phyloP scores from a whole-genome alignment of 2,797 vertebrate species.

The Catostomus latipinnis region DNA sequence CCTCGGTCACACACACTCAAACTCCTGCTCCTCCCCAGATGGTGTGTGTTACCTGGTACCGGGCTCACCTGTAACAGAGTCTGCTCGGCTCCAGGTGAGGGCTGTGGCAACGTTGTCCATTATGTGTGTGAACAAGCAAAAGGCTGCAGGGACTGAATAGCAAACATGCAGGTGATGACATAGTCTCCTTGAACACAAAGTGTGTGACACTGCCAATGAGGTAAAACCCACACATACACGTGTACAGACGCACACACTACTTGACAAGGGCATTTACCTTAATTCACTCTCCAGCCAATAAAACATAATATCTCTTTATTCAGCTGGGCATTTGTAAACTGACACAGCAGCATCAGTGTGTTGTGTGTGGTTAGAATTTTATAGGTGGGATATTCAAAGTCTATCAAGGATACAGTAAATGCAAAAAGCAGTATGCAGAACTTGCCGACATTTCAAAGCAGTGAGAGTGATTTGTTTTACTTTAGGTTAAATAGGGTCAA shows the following conservation, averaged over 20 bases:
- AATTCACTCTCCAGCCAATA: constrained; percentile 35
- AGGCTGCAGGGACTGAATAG: constrained; percentile 77
- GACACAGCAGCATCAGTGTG: neutral
- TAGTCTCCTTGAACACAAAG: constrained; percentile 72
- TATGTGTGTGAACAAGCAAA: constrained; percentile 76
- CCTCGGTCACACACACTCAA: constrained; percentile 38
- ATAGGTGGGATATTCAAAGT: neutral
- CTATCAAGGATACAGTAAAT: neutral
- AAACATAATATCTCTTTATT: neutral
- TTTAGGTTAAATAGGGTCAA: constrained; percentile 20
- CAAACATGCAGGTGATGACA: constrained; percentile 82
- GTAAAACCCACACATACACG: constrained; percentile 45
- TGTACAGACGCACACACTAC: constrained; percentile 33
- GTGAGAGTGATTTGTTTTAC: no score
- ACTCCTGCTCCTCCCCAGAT: constrained; percentile 35
- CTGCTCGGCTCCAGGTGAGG: constrained; percentile 79
- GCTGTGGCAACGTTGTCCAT: constrained; percentile 72
- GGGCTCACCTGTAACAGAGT: constrained; percentile 77
- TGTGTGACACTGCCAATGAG: constrained; percentile 74
- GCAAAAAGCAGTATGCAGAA: neutral
- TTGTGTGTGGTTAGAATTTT: neutral
- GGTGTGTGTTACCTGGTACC: constrained; percentile 67
- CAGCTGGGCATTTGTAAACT: constrained; percentile 15
- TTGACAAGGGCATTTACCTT: constrained; percentile 40
- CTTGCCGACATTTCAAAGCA: no score